Base-by-base conservation (phyloP, 2,888 invertebrate genomes). In the Lithosia quadra region DNA sequence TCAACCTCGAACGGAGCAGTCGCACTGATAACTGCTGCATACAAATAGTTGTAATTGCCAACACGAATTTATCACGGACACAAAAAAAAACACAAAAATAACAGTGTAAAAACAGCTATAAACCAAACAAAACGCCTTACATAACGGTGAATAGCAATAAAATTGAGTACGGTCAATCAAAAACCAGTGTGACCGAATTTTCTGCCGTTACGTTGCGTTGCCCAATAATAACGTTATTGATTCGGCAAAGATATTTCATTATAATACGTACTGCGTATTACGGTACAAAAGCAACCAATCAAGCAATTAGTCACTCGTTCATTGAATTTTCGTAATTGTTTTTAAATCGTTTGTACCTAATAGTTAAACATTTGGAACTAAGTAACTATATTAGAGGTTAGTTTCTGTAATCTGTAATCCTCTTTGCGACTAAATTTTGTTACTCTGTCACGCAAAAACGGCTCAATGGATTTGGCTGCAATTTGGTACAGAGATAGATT, bases 241-340 rank as follows among this genome's bases (percentile, higher is more conserved):
- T 63, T 63, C 58, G 49, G 21, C n/a, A 59, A 49, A 61, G 56
- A 49, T 39, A 28, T 33, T 18, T 56, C 28, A 60, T 65, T 68
- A 71, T 22, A 60, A 57, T 60, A 59, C 66, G 58, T 61, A 58
- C 58, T 11, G 33, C 11, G 22, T 56, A n/a, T 58, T 58, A 18
- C 39, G 24, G 4, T 68, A 65, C 36, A 58, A 80, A 79, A 36
- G 43, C 68, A 74, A 68, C 36, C 74, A 77, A 69, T 79, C 74
- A 69, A 67, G 75, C 74, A 76, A 79, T 79, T 79, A 80, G 66
- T 74, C 78, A 76, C 63, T 67, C 58, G 18, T 63, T 65, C 75
- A 79, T 77, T 75, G 65, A 75, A 69, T 68, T 73, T 75, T 65
- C 67, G 78, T 71, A 78, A 79, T 68, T 53, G 53, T 65, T 59